Percentiles rank a stretch among this genome's conserved stretches.
Conservation (phyloP, 2,113 vertebrate species). For the Pachyramphus minor region DNA sequence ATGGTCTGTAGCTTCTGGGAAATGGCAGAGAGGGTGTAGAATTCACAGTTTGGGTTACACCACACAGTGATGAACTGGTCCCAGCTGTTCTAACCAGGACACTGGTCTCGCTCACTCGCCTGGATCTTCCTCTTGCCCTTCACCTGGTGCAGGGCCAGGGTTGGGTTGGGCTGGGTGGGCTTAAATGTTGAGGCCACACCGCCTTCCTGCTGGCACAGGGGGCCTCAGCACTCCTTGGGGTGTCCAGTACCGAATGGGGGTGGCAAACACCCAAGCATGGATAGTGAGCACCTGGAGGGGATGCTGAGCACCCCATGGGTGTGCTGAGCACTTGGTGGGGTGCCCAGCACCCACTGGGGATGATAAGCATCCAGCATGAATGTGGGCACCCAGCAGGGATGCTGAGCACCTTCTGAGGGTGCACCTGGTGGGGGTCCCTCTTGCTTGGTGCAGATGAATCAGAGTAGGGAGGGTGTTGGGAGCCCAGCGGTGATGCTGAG, state of each 20-base stretch:
- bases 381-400: not conserved
- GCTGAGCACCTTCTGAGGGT: not conserved
- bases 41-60: no score
- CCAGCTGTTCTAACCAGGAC: no score
- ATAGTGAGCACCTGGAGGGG: not conserved
- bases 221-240: not conserved
- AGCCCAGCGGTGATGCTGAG: not conserved
- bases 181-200: conserved; percentile 65
- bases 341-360: not conserved
- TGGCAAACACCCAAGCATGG: not conserved
- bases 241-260: rapidly evolving
- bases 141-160: conserved; percentile 71
- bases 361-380: not conserved
- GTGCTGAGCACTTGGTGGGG: not conserved
- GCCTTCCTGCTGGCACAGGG: conserved; percentile 40
- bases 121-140: conserved; percentile 89
- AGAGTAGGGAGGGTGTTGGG: not conserved
- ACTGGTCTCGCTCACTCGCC: conserved; percentile 81
- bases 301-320: not conserved
- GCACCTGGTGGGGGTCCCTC: not conserved
- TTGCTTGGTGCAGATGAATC: no score
- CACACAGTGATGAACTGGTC: no score
- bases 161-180: not conserved
- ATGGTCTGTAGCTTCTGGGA: no score
- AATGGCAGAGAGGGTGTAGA: no score